Base-by-base conservation (phyloP, 2,888 invertebrate species). In the Eupithecia abbreviata region DNA sequence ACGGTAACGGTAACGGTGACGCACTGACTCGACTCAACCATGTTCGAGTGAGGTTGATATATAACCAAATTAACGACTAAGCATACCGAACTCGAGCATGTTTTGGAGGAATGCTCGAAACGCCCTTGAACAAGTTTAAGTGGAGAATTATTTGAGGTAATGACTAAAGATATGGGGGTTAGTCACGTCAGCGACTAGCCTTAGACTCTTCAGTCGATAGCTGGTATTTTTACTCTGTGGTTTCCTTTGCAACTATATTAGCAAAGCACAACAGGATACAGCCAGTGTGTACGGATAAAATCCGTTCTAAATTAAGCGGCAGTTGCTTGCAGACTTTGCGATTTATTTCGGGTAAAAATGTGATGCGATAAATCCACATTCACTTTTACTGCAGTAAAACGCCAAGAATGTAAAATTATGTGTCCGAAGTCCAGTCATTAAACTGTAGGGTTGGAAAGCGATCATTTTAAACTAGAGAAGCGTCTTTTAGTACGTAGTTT, bases 311-410 rank as follows among this genome's bases (percentile, higher is more conserved):
- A 49, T 47, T 18, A 10, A 45, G 67, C 67, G 2, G 66, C 42
- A 41, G 66, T 45, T 58, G 58, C 47, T 15, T 51, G 43, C 18
- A 69, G 62, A 72, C 65, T 55, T 72, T 66, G 71, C 73, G 30
- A 66, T 73, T 76, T 76, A 76, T 70, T 73, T 69, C 45, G 69
- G 68, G 69, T 45, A 69, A 69, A 69, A 69, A 69, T 69, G 69
- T 69, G 47, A 69, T 69, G 69, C 67, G 41, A 73, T 73, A 73
- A 68, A 73, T 68, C 43, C 45, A 51, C 67, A 51, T 42, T 66
- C 47, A 47, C 69, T 73, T 73, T 68, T 55, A 68, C 43, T 30
- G 43, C 71, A 55, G 3, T 55, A 67, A 72, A 72, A 70, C n/a
- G 69, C 30, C 30, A 70, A 73, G 73, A 73, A 66, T 73, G 65